Base-by-base conservation (phyloP, 2,797 vertebrate genomes). In the Mus caroli region DNA sequence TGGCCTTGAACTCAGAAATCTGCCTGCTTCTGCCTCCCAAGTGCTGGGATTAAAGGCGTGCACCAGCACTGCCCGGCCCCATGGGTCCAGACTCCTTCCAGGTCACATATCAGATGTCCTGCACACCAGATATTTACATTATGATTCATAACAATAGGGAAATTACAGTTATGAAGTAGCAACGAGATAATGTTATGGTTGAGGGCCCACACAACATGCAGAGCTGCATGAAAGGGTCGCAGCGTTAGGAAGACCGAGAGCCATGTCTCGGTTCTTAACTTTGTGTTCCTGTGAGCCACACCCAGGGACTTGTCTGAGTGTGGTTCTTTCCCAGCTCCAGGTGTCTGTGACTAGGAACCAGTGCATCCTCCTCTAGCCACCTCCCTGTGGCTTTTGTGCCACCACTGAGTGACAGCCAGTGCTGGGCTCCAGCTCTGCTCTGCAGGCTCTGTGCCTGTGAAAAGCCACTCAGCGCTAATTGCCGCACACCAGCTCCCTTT, bases 401-500 rank as follows among this genome's bases (percentile, higher is more conserved):
- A 19, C 56, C 50, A 79, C 96, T 75, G 79, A 82, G 24, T 90
- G 31, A 37, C 4, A n/a, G 31, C 28, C 4, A n/a, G 87, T 56
- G 82, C 43, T 7, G 46, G 71, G 73, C 83, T 60, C 43, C 24
- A 40, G 78, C 40, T 90, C 37, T 46, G 76, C 87, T 56, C 89
- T 82, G 1, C 0, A 67, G 92, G 76, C 86, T 60, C 86, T 40
- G 69, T 1, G 71, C 87, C 83, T 89, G 64, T 17, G 58, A 79
- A 58, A 62, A 91, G 86, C 88, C 85, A 88, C 95, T 94, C 87
- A n/a, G 71, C 2, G 50, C 92, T 95, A 92, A 97, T 82, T 87
- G 83, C 88, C 0, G 3, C n/a, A 12, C 88, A 46, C 78, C 85
- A 87, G 80, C 93, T 96, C 37, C 64, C 94, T 90, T 90, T 77